Conservation (phyloP, 2,888 invertebrate genomes). For the Acrocyrtus sp. region DNA sequence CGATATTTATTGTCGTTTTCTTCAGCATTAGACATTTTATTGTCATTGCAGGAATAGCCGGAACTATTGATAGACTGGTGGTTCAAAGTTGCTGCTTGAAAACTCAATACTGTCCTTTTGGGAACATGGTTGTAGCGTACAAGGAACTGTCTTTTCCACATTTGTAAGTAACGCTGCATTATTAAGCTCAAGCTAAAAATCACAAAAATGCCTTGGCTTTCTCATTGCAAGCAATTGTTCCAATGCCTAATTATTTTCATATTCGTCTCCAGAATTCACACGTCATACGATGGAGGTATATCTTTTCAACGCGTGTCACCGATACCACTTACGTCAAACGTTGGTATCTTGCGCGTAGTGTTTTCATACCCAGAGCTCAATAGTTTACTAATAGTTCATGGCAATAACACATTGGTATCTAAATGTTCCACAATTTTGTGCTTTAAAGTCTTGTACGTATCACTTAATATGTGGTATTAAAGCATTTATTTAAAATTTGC, state of each 20-base stretch:
- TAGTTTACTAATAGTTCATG: slow-evolving; percentile 13
- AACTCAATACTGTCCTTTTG: slow-evolving; percentile 43
- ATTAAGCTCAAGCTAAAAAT: neutral
- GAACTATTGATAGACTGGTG: slow-evolving; percentile 41
- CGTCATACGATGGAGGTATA: slow-evolving; percentile 11
- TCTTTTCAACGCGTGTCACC: neutral
- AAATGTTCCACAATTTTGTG: too few relatives aligned
- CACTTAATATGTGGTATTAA: too few relatives aligned
- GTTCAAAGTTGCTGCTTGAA: slow-evolving; percentile 56
- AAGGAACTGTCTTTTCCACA: slow-evolving; percentile 23
- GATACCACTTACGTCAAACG: neutral
- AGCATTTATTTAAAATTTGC: neutral
- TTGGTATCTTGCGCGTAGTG: slow-evolving; percentile 15
- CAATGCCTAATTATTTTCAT: too few relatives aligned
- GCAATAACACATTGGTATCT: slow-evolving; percentile 12
- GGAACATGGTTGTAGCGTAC: slow-evolving; percentile 54
- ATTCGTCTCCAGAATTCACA: slow-evolving; percentile 18
- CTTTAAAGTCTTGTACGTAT: too few relatives aligned
- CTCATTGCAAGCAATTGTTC: neutral
- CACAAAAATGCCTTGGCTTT: neutral
- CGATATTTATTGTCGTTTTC: neutral
- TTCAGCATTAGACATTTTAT: slow-evolving; percentile 1
- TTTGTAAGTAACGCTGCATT: slow-evolving; percentile 32
- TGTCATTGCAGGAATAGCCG: slow-evolving; percentile 35
- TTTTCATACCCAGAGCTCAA: slow-evolving; percentile 27